phyloP scores from a whole-genome alignment of 2,113 vertebrate species.

The Chaenocephalus aceratus region DNA sequence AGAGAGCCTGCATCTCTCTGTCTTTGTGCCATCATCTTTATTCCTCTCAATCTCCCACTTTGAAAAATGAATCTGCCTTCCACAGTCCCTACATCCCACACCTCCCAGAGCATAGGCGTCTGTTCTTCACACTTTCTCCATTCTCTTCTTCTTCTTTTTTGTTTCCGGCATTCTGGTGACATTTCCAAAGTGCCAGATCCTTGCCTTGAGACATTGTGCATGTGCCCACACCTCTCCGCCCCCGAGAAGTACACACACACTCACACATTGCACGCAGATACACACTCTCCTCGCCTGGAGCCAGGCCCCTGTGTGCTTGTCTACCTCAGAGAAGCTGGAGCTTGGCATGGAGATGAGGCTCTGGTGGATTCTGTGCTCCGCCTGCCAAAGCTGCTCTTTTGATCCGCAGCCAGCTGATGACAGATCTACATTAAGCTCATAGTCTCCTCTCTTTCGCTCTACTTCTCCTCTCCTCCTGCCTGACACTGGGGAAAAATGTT shows the following conservation, averaged over 20 bases:
- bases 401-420: slow-evolving; percentile 81
- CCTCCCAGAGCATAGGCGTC: slow-evolving; percentile 59
- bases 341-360: slow-evolving; percentile 68
- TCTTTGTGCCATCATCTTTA: slow-evolving; percentile 47
- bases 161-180: slow-evolving; percentile 71
- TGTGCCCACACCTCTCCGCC: slow-evolving; percentile 63
- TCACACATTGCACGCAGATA: background rate
- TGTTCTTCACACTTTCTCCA: slow-evolving; percentile 63
- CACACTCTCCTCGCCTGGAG: slow-evolving; percentile 56
- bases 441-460: slow-evolving; percentile 48
- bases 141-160: slow-evolving; percentile 32
- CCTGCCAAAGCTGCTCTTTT: slow-evolving; percentile 80
- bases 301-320: slow-evolving; percentile 55
- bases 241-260: slow-evolving; percentile 14
- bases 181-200: slow-evolving; percentile 77
- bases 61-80: slow-evolving; percentile 40
- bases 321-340: slow-evolving; percentile 71
- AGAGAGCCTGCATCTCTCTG: slow-evolving; percentile 37
- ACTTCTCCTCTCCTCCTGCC: slow-evolving; percentile 42
- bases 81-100: slow-evolving; percentile 59
- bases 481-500: slow-evolving; percentile 54
- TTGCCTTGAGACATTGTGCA: slow-evolving; percentile 67
- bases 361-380: slow-evolving; percentile 65
- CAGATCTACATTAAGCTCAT: slow-evolving; percentile 80
- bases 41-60: slow-evolving; percentile 45